Base-by-base conservation (phyloP, 1,140 invertebrate genomes). In the Drosophila bifasciata region DNA sequence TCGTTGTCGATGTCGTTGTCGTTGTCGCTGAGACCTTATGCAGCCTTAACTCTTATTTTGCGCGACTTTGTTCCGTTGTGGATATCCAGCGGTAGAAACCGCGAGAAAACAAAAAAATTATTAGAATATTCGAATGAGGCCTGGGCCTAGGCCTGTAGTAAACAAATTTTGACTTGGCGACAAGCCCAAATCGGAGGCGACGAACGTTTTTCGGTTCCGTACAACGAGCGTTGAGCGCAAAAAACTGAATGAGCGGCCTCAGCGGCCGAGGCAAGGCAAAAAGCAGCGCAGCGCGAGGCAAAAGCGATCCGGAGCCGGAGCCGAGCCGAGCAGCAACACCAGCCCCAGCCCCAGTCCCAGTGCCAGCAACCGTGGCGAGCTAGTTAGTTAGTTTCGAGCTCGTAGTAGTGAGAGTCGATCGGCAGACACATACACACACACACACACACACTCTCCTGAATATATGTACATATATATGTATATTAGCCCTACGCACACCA, bases 201-300 rank as follows among this genome's bases (percentile, higher is more conserved):
- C 64, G 64, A 68, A 56, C 66, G 63, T 78, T 79, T 81, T 81
- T 83, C 81, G 81, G 81, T 86, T 81, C 77, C 81, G 81, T 86
- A 88, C 81, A 86, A 86, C 81, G 74, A 86, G 81, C 83, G 81
- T 85, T 86, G 81, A 86, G 81, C 81, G 81, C 81, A 86, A 86
- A 85, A 86, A 86, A 86, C 81, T 86, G 81, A 86, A 86, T 86
- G 81, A 86, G 83, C 77, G 74, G 68, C 81, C 81, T 86, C 73
- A 86, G 81, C 81, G 81, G 73, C 73, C 74, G 81, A 73, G 81
- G 81, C 81, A 85, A 85, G 81, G 83, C 81, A 75, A 85, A 85
- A 81, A 86, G 76, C 81, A 86, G 80, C n/a, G 80, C 80, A 78
- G 63, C 46, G 63, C 46, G 71, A 72, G 46, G 45, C 72, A 70